Conservation (phyloP, 1,140 invertebrate genomes). For the Meloidogyne hapla region DNA sequence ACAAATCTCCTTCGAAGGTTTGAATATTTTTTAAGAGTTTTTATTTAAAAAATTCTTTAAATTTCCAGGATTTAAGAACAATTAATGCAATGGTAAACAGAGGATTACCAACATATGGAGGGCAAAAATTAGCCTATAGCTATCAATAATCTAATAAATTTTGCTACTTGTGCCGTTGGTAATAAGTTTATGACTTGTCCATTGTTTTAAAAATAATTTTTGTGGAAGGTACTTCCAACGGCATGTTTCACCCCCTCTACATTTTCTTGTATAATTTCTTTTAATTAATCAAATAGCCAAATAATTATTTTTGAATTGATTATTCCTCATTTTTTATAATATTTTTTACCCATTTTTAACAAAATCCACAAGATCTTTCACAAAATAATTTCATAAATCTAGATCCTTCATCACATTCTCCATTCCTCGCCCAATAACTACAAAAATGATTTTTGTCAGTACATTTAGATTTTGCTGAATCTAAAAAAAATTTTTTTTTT, state of each 20-base stretch:
- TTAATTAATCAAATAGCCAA: too few relatives aligned
- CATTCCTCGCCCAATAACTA: slow-evolving; percentile 62
- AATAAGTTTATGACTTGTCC: too few relatives aligned
- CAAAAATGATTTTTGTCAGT: slow-evolving; percentile 63
- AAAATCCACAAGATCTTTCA: slow-evolving; percentile 52
- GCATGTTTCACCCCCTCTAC: too few relatives aligned
- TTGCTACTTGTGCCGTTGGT: too few relatives aligned
- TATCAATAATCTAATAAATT: background rate
- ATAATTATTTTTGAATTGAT: too few relatives aligned
- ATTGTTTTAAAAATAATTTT: too few relatives aligned
- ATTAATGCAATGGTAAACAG: slow-evolving; percentile 15
- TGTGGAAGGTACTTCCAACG: too few relatives aligned
- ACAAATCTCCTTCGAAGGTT: slow-evolving; percentile 51
- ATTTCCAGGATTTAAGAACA: slow-evolving; percentile 20
- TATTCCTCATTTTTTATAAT: too few relatives aligned
- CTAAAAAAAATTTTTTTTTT: background rate
- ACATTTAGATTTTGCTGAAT: background rate
- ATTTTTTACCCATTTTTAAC: slow-evolving; percentile 15
- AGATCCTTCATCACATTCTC: slow-evolving; percentile 60
- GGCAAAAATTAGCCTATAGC: background rate
- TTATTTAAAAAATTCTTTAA: background rate
- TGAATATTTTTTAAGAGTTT: background rate
- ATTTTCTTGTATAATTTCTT: too few relatives aligned
- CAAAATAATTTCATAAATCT: slow-evolving; percentile 65
- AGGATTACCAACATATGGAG: background rate